Conservation (phyloP, 2,888 invertebrate genomes). For the Parnassius glacialis region DNA sequence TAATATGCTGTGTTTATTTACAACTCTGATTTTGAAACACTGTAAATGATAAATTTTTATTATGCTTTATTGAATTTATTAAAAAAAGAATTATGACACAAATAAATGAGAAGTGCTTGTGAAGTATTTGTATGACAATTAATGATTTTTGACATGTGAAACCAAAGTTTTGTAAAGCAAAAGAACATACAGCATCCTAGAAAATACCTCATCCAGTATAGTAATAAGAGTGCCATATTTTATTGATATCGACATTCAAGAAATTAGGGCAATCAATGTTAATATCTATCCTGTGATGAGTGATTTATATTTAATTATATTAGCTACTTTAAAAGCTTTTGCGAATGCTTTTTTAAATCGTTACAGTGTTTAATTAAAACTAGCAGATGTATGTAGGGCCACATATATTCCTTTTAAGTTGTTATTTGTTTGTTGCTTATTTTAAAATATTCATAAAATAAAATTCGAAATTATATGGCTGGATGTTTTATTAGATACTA, state of each 20-base stretch:
- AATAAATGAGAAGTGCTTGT: slow-evolving; percentile 6
- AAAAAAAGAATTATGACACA: not conserved
- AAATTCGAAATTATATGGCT: slow-evolving; percentile 61
- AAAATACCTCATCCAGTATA: slow-evolving; percentile 20
- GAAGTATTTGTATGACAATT: slow-evolving; percentile 6
- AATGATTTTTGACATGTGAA: slow-evolving; percentile 11
- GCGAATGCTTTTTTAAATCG: slow-evolving; percentile 34
- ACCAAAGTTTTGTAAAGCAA: slow-evolving; percentile 17
- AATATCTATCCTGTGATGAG: slow-evolving; percentile 7
- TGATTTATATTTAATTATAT: slow-evolving; percentile 17
- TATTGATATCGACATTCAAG: slow-evolving; percentile 15
- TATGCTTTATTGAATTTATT: slow-evolving; percentile 24
- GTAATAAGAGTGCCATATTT: slow-evolving; percentile 35
- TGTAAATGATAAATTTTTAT: slow-evolving; percentile 49
- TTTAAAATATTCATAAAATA: slow-evolving; percentile 77
- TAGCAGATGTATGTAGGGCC: slow-evolving; percentile 60
- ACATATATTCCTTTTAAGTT: slow-evolving; percentile 70
- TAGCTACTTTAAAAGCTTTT: slow-evolving; percentile 1
- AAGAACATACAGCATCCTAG: slow-evolving; percentile 5
- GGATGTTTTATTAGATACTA: slow-evolving; percentile 70
- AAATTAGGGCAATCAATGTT: slow-evolving; percentile 1
- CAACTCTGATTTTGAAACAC: slow-evolving; percentile 55
- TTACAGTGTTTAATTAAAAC: slow-evolving; percentile 60
- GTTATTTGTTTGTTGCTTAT: slow-evolving; percentile 81
- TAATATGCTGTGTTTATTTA: slow-evolving; percentile 61